Evolutionary conservation across 2,888 invertebrate genomes (phyloP).

Genomic region (Leucophenga montana): DNA sequence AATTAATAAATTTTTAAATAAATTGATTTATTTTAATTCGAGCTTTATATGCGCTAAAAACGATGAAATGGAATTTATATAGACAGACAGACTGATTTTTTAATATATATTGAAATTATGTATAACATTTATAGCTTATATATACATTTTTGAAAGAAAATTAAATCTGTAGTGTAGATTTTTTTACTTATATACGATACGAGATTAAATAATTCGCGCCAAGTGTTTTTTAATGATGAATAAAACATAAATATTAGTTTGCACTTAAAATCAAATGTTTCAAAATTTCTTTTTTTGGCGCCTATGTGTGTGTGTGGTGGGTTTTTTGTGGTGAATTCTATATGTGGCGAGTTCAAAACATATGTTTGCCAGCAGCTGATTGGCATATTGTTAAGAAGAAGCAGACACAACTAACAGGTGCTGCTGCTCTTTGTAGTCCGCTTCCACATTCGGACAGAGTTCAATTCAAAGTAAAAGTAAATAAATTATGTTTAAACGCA

Average conservation of each 20-base stretch:
- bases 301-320: not conserved
- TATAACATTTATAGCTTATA: not conserved
- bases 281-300: not conserved
- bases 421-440: too few relatives aligned
- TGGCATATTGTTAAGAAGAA: too few relatives aligned
- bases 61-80: conserved; percentile 6
- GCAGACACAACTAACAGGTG: too few relatives aligned
- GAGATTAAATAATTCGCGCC: not conserved
- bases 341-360: too few relatives aligned
- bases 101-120: not conserved
- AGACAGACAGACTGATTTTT: conserved; percentile 4
- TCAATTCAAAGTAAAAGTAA: too few relatives aligned
- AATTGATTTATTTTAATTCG: conserved; percentile 6
- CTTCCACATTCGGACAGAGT: too few relatives aligned
- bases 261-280: not conserved
- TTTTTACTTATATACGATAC: not conserved
- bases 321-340: not conserved
- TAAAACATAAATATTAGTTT: not conserved
- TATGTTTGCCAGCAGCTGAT: too few relatives aligned
- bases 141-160: not conserved
- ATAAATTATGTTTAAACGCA: conserved; percentile 70
- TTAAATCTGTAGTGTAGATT: not conserved
- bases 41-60: not conserved
- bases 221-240: conserved; percentile 2
- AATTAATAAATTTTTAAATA: conserved; percentile 13